Evolutionary conservation across 1,140 invertebrate genomes (phyloP).

Genomic region (Leguminivora glycinivorella): DNA sequence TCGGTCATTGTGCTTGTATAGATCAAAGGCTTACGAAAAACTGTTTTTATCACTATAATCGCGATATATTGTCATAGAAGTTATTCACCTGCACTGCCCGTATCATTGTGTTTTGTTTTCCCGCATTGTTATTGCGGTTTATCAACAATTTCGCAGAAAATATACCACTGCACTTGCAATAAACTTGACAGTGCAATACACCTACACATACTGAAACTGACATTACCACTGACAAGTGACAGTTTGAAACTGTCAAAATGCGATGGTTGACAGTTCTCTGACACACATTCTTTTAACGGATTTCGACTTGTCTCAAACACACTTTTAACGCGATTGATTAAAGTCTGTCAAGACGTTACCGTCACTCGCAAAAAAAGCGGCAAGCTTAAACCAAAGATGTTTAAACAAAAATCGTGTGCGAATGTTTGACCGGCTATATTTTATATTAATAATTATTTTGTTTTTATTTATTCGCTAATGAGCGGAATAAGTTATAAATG

Average conservation of each 20-base stretch:
- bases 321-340: neutral
- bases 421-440: no score
- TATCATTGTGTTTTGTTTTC: slow-evolving; percentile 6
- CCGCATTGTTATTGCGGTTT: slow-evolving; percentile 3
- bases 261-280: neutral
- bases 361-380: no score
- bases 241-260: neutral
- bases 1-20: slow-evolving; percentile 5
- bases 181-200: neutral
- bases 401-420: no score
- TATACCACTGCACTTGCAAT: neutral
- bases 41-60: slow-evolving; percentile 4
- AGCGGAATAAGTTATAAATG: no score
- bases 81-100: slow-evolving; percentile 1
- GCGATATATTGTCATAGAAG: no score
- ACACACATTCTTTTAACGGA: neutral
- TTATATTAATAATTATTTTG: no score
- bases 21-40: neutral
- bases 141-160: slow-evolving; percentile 26
- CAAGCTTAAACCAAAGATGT: no score
- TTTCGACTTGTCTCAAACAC: neutral
- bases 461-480: no score
- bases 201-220: neutral
- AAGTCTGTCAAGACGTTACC: no score
- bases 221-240: slow-evolving; percentile 14